Percentiles rank a stretch among this genome's conserved stretches.
These are phyloP conservation scores for Lasioglossum vierecki DNA, from an alignment of 2,888 invertebrate species.

Conservation along the genomic window DNA sequence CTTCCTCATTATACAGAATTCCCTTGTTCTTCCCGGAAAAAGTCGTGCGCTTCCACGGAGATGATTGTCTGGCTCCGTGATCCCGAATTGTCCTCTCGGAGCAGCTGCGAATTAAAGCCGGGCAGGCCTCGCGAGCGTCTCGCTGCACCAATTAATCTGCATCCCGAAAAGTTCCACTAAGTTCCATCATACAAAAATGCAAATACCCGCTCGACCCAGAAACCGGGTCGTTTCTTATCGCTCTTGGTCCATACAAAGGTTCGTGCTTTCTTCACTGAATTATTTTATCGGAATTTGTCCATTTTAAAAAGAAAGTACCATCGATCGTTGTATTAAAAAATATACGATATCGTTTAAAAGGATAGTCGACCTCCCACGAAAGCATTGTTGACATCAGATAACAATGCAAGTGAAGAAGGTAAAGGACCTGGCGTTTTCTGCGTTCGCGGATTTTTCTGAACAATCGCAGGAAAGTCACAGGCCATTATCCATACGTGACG, in stretches of 20 bases:
- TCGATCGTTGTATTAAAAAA: not conserved
- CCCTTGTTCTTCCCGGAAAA: slow-evolving; percentile 59
- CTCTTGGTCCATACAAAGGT: not conserved
- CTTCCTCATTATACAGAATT: slow-evolving; percentile 63
- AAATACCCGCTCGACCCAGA: not conserved
- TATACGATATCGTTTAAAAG: not conserved
- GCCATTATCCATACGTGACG: not conserved
- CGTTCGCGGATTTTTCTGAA: not conserved
- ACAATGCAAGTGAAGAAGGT: not conserved
- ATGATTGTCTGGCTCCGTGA: slow-evolving; percentile 13
- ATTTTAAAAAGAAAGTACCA: no score
- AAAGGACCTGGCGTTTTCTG: not conserved
- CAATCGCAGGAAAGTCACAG: not conserved
- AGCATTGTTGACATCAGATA: not conserved
- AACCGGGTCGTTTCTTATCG: not conserved
- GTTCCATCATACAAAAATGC: not conserved
- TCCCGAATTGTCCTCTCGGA: not conserved
- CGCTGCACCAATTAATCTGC: not conserved
- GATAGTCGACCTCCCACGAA: not conserved
- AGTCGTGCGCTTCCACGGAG: slow-evolving; percentile 48
- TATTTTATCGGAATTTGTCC: not conserved
- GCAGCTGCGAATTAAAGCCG: slow-evolving; percentile 5
- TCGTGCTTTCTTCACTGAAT: not conserved
- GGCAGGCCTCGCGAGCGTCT: not conserved
- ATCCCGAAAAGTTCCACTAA: not conserved